Evolutionary conservation across 2,113 vertebrate species (phyloP).

Genomic region (Mormyrus iriodes): DNA sequence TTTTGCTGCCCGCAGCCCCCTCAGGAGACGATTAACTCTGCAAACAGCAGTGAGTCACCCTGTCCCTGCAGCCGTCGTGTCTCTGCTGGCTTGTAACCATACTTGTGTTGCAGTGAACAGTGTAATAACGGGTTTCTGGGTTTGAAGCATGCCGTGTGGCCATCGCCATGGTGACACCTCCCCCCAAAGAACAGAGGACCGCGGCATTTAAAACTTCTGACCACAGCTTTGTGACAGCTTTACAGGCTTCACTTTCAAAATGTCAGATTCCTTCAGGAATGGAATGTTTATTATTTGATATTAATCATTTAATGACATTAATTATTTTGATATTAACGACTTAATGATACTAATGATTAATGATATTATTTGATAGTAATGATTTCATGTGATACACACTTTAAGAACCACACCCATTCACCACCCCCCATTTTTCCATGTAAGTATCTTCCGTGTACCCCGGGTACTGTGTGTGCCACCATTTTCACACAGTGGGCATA

Average conservation of each 20-base stretch:
- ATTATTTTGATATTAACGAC: too few species aligned
- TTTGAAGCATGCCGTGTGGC: slow-evolving; percentile 63
- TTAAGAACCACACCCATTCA: not conserved
- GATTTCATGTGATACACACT: not conserved
- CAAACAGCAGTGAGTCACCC: slow-evolving; percentile 99
- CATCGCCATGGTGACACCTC: slow-evolving; percentile 70
- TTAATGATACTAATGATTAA: not conserved
- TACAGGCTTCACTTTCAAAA: not conserved
- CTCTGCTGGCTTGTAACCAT: slow-evolving; percentile 92
- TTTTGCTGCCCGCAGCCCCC: slow-evolving; percentile 99
- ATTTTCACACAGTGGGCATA: not conserved
- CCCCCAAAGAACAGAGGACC: not conserved
- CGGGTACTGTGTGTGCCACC: not conserved
- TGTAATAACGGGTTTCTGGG: slow-evolving; percentile 87
- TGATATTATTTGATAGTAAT: not conserved
- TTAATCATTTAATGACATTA: not conserved
- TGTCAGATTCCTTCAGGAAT: not conserved
- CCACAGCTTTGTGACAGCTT: not conserved
- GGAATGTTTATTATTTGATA: not conserved
- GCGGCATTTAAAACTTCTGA: not conserved
- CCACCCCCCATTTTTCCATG: not conserved
- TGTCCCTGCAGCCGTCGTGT: slow-evolving; percentile 96
- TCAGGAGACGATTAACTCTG: slow-evolving; percentile 99
- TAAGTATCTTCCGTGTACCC: not conserved
- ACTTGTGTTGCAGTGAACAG: slow-evolving; percentile 97